phyloP scores from a whole-genome alignment of 2,113 vertebrate species.

The Acinonyx jubatus region DNA sequence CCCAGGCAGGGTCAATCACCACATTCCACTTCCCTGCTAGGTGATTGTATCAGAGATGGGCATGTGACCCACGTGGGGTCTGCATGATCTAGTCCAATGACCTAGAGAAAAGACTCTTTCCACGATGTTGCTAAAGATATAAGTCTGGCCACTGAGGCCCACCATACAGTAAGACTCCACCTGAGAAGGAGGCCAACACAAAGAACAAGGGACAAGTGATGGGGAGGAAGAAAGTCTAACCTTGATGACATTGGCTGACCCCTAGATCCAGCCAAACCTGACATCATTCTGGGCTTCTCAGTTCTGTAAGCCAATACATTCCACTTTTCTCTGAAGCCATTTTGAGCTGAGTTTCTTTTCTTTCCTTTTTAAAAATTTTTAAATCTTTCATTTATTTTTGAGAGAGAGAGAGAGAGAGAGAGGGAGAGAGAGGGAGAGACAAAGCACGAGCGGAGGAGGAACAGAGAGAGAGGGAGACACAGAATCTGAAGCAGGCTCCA shows the following conservation, averaged over 20 bases:
- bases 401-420: no score
- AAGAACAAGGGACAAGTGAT: not conserved
- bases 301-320: not conserved
- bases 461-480: no score
- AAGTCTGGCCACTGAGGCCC: not conserved
- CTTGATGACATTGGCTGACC: no score
- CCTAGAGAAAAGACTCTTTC: not conserved
- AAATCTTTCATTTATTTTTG: no score
- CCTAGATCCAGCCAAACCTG: not conserved
- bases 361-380: no score
- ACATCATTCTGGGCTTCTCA: not conserved
- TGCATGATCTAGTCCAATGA: not conserved
- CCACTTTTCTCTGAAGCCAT: not conserved
- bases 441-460: fast-evolving
- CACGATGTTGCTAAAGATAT: not conserved
- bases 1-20: not conserved
- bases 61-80: not conserved
- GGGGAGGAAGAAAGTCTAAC: not conserved
- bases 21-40: not conserved
- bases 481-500: no score
- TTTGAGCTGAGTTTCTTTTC: not conserved
- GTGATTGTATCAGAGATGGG: not conserved
- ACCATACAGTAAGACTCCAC: not conserved
- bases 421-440: no score
- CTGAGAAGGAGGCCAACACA: not conserved